A percentile compares a stretch with the other conserved stretches of the same genome.
Evolutionary conservation across 1,140 invertebrate genomes (phyloP).

Genomic region (Drosophila virilis): DNA sequence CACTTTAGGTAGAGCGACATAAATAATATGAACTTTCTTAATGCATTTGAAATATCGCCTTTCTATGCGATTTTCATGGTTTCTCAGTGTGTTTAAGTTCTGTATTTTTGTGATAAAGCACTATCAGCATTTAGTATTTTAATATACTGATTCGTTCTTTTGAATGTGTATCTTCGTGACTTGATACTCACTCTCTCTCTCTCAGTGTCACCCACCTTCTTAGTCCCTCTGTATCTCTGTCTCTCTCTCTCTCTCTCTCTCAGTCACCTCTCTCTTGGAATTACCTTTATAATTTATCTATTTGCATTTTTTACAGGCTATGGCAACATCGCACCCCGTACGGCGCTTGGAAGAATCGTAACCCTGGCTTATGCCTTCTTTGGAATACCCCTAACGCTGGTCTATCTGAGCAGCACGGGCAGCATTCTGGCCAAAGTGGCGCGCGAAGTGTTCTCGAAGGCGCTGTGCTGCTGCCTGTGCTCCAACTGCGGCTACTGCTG

Average conservation of each 20-base stretch:
- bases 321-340: conserved; percentile 93
- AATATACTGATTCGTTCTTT: no score
- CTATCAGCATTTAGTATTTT: no score
- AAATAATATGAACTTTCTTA: no score
- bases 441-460: conserved; percentile 92
- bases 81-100: no score
- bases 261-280: neutral
- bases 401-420: conserved; percentile 93
- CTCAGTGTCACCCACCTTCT: neutral
- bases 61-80: no score
- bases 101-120: no score
- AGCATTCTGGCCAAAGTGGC: conserved; percentile 93
- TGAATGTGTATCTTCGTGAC: no score
- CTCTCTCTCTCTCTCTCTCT: neutral
- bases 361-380: conserved; percentile 95
- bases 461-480: conserved; percentile 92
- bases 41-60: no score
- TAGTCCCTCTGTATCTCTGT: neutral
- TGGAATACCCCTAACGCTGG: conserved; percentile 95
- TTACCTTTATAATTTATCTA: conserved; percentile 49
- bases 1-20: no score
- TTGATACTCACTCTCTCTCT: neutral
- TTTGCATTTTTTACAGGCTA: conserved; percentile 89
- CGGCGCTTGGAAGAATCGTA: conserved; percentile 92
- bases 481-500: conserved; percentile 94